Conservation (phyloP, 64 coral and sea anemone genomes). For the Hydrozoanthus tunicans region DNA sequence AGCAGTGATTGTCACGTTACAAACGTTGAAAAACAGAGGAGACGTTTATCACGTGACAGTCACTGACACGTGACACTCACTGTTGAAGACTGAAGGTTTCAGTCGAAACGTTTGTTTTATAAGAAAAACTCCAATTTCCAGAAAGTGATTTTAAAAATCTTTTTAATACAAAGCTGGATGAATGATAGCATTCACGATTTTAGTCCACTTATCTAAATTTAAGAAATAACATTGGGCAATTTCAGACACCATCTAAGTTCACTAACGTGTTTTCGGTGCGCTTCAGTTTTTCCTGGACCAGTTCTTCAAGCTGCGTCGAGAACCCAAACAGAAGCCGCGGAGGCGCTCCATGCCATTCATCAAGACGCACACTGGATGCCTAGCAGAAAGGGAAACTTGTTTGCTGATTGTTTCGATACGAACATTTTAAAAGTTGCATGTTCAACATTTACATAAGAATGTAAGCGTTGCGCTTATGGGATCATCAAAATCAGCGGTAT, state of each 20-base stretch:
- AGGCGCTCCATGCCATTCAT: conserved; percentile 7
- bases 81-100: too few relatives aligned
- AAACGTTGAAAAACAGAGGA: too few relatives aligned
- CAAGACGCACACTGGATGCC: conserved; percentile 49
- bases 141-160: too few relatives aligned
- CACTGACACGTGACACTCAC: too few relatives aligned
- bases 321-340: conserved; percentile 81
- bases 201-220: neutral
- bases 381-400: neutral
- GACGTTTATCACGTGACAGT: too few relatives aligned
- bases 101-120: too few relatives aligned
- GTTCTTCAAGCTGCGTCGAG: conserved; percentile 79
- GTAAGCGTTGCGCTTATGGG: too few relatives aligned
- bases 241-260: neutral
- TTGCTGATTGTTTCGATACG: neutral
- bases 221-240: too few relatives aligned
- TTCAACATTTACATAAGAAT: too few relatives aligned
- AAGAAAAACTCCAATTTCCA: too few relatives aligned
- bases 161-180: neutral
- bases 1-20: too few relatives aligned
- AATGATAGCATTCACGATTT: neutral
- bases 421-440: neutral
- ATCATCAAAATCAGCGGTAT: too few relatives aligned
- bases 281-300: conserved; percentile 73
- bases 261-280: conserved; percentile 68